Evolutionary conservation across 2,888 invertebrate species (phyloP).

Genomic region (Portevinia maculata): DNA sequence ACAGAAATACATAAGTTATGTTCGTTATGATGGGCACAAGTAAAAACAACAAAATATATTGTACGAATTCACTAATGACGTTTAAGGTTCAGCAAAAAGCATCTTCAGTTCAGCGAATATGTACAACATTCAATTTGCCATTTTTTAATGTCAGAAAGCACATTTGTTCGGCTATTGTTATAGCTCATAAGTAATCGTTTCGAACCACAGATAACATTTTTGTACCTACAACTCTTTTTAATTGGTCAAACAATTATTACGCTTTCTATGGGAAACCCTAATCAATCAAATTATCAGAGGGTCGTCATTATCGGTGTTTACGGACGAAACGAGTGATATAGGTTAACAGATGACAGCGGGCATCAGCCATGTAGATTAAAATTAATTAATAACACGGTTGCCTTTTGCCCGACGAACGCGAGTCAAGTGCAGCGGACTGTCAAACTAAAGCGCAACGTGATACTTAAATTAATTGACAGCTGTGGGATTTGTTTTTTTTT

Average conservation of each 20-base stretch:
- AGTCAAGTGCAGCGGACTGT: no score
- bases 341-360: constrained; percentile 21
- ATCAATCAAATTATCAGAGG: constrained; percentile 30
- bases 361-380: constrained; percentile 19
- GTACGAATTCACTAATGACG: constrained; percentile 11
- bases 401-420: no score
- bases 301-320: background rate
- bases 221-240: constrained; percentile 35
- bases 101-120: constrained; percentile 11
- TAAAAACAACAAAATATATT: constrained; percentile 32
- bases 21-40: no score
- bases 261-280: constrained; percentile 41
- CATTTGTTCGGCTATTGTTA: background rate
- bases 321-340: constrained; percentile 15
- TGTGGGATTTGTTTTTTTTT: no score
- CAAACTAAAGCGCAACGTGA: no score
- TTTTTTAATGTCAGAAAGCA: constrained; percentile 26
- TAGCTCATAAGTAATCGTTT: constrained; percentile 15
- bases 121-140: constrained; percentile 34
- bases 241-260: constrained; percentile 35
- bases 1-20: no score
- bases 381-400: constrained; percentile 32
- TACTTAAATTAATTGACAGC: no score
- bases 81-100: no score
- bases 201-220: no score